Conservation (phyloP, 2,797 vertebrate species). For the Sebastes iracundus region DNA sequence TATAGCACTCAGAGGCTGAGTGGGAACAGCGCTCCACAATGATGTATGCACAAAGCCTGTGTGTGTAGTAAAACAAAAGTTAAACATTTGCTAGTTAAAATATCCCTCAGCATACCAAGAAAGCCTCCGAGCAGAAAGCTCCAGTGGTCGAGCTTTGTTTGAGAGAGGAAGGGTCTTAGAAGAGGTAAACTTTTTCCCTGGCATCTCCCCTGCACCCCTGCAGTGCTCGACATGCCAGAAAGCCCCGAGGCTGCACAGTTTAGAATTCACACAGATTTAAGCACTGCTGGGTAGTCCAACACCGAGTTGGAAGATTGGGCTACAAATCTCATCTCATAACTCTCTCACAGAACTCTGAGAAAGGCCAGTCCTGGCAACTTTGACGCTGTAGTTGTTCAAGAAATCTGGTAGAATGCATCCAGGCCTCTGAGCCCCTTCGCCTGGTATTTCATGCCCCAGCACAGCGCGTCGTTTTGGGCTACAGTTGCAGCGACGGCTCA, state of each 20-base stretch:
- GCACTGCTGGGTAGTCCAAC: slow-evolving; percentile 6
- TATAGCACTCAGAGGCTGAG: slow-evolving; percentile 19
- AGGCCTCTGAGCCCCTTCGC: slow-evolving; percentile 41
- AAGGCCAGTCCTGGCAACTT: slow-evolving; percentile 24
- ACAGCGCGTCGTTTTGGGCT: slow-evolving; percentile 36
- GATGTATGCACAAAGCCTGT: slow-evolving; percentile 43
- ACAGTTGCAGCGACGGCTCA: slow-evolving; percentile 39
- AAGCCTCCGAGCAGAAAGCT: slow-evolving; percentile 56
- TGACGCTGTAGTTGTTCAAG: slow-evolving; percentile 19
- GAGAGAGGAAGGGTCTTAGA: slow-evolving; percentile 35
- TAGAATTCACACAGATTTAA: slow-evolving; percentile 17
- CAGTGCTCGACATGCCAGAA: slow-evolving; percentile 49
- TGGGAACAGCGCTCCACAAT: slow-evolving; percentile 34
- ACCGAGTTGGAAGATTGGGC: slow-evolving; percentile 14
- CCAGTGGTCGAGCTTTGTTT: slow-evolving; percentile 56
- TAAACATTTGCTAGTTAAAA: slow-evolving; percentile 74
- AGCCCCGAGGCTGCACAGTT: slow-evolving; percentile 31
- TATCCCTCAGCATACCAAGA: slow-evolving; percentile 56
- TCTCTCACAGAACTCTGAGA: neutral
- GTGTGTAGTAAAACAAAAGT: slow-evolving; percentile 58
- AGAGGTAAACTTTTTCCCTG: slow-evolving; percentile 51
- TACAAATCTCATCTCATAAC: slow-evolving; percentile 6
- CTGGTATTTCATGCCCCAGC: slow-evolving; percentile 45
- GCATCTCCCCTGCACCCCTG: slow-evolving; percentile 50
- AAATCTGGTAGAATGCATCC: slow-evolving; percentile 36